Base-by-base conservation (phyloP, 2,113 vertebrate genomes). In the Gasterosteus nipponicus region DNA sequence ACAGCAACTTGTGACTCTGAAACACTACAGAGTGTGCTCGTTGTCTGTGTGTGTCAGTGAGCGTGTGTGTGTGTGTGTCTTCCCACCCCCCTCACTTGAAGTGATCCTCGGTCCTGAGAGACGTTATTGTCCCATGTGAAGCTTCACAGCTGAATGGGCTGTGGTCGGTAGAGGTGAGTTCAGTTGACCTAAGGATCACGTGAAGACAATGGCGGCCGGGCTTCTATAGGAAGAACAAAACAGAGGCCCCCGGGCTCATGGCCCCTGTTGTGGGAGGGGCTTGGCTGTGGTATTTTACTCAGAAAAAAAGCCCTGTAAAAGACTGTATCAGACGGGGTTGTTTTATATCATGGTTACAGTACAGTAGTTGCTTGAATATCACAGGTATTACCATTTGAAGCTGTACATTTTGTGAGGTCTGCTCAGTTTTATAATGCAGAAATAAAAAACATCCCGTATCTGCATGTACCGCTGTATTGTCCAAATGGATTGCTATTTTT, bases 161-260 rank as follows among this genome's bases (percentile, higher is more conserved):
- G 35, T 84, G 89, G 90, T 89, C 69, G 60, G 76, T 66, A 51
- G 91, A 93, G 89, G 89, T 91, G 90, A 90, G 90, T 90, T 87
- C 77, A 83, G 84, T 85, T 92, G 92, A 92, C 92, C 91, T 18
- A 1, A 8, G 75, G 93, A 91, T 94, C 87, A 86, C 5, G 2
- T 8, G 5, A 44, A 91, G 81, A 93, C 91, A 92, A 93, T 91
- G 88, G 87, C 62, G 74, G 78, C 76, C 77, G 44, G 77, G 89
- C 77, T 81, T 88, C 84, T 87, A 84, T 86, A 78, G 86, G 86
- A 87, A 78, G 88, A 92, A 93, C 87, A 92, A 92, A 92, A 93
- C 87, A 86, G 77, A 91, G 80, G 83, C 73, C 84, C 85, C 79
- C 74, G 33, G 83, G 86, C 85, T 87, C 76, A 78, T 82, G 86